Conservation (phyloP, 2,113 vertebrate species). For the Aspidoscelis tigris region DNA sequence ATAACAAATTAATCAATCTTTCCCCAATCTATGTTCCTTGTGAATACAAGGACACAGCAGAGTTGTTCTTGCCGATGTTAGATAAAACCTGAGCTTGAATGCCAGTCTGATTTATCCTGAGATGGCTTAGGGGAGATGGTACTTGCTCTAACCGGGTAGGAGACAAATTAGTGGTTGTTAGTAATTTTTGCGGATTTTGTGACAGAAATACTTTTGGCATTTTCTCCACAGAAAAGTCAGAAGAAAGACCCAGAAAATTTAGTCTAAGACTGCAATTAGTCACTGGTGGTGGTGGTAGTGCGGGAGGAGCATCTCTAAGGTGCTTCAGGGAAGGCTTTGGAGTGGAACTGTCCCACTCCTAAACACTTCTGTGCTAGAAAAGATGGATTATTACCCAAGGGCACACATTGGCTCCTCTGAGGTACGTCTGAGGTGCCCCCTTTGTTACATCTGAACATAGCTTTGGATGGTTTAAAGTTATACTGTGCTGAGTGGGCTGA, state of each 20-base stretch:
- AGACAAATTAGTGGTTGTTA: slow-evolving; percentile 64
- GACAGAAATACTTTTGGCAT: slow-evolving; percentile 27
- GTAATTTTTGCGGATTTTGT: slow-evolving; percentile 61
- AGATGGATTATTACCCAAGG: too few species aligned
- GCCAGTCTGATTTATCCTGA: slow-evolving; percentile 76
- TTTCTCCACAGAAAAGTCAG: slow-evolving; percentile 36
- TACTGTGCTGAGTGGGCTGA: slow-evolving; percentile 50
- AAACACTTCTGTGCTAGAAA: too few species aligned
- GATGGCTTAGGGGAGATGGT: slow-evolving; percentile 78
- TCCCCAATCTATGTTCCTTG: slow-evolving; percentile 54
- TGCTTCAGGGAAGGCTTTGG: too few species aligned
- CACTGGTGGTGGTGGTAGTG: too few species aligned
- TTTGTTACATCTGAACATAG: too few species aligned
- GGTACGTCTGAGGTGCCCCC: too few species aligned
- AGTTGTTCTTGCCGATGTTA: slow-evolving; percentile 62
- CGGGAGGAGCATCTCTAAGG: too few species aligned
- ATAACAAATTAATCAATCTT: slow-evolving; percentile 50
- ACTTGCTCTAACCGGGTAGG: slow-evolving; percentile 81
- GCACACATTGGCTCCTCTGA: too few species aligned
- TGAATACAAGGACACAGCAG: slow-evolving; percentile 49
- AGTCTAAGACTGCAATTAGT: slow-evolving; percentile 30
- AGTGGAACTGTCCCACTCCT: too few species aligned
- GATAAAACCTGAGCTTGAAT: slow-evolving; percentile 74
- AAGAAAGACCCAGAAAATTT: slow-evolving; percentile 41
- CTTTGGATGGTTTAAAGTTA: slow-evolving; percentile 26